Conservation (phyloP, 2,113 vertebrate genomes). For the Cyprinodon brontotheroides region DNA sequence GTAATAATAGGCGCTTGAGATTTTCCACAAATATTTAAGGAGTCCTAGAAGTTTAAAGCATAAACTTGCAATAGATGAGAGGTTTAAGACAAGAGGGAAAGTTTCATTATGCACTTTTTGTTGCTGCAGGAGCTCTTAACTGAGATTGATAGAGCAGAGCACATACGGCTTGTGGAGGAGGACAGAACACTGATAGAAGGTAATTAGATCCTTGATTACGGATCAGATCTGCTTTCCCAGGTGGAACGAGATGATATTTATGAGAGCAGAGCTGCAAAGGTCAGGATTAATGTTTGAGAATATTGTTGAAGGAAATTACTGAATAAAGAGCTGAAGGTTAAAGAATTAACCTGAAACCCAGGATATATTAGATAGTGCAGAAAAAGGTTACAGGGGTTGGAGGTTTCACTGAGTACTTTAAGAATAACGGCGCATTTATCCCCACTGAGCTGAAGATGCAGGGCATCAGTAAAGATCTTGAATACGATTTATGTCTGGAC, state of each 20-base stretch:
- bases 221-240: constrained; percentile 10
- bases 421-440: not conserved
- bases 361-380: constrained; percentile 15
- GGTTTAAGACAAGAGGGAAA: constrained; percentile 37
- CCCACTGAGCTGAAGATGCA: not conserved
- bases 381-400: constrained; percentile 4
- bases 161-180: not conserved
- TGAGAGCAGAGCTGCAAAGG: constrained; percentile 11
- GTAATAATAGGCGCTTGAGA: not conserved
- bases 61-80: constrained; percentile 18
- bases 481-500: not conserved
- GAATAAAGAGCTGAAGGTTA: constrained; percentile 3
- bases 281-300: not conserved
- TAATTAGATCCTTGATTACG: constrained; percentile 29
- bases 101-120: constrained; percentile 49
- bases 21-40: not conserved
- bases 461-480: not conserved
- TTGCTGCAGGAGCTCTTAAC: constrained; percentile 23
- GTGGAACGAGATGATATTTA: constrained; percentile 24
- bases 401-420: not conserved
- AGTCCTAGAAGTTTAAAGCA: constrained; percentile 14
- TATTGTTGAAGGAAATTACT: not conserved
- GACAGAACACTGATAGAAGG: not conserved
- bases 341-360: not conserved
- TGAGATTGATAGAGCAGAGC: constrained; percentile 16